Base-by-base conservation (phyloP, 2,113 vertebrate genomes). In the Camelus bactrianus region DNA sequence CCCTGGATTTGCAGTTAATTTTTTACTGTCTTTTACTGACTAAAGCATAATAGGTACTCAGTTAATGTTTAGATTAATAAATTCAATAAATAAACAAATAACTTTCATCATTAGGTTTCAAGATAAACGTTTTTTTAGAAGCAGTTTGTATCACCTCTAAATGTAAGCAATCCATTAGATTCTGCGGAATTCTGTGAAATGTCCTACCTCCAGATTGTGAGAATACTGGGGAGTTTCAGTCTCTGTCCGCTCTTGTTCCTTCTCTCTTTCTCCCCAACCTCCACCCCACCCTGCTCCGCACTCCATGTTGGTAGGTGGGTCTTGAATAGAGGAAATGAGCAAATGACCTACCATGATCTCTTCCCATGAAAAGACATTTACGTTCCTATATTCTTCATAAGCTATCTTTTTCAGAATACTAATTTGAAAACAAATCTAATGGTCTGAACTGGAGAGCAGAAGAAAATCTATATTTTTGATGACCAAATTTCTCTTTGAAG, bases 381-480 rank as follows among this genome's bases (percentile, higher is more conserved):
- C 12, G 13, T 42, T 64, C 14, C 20, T 67, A 13, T 46, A 35
- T 91, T 64, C 10, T 69, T 60, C 54, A 32, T 20, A 30, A 54
- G 14, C 4, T 15, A 50, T 84, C 13, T 35, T 88, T 95, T 91
- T 76, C 58, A 70, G 60, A 50, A n/a, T 48, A 87, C 13, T 52
- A 48, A 46, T 12, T 85, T 75, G 17, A 64, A 80, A 84, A 92
- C 62, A 67, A 64, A 20, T 28, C 38, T 42, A 79, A 38, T 64
- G 1, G 3, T 69, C 42, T 70, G 10, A 75, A 92, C 64, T 84
- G 54, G 22, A 72, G 76, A 84, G 15, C 56, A 80, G 22, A 73
- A 80, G 52, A 65, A 85, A 91, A 30, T 16, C 52, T 76, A 67
- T 76, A 58, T 42, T 79, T 83, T 42, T 89, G 50, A 69, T 90